A percentile compares a stretch with the other conserved stretches of the same genome.
Conservation (phyloP, 1,140 invertebrate genomes). For the Neomicropteryx cornuta region DNA sequence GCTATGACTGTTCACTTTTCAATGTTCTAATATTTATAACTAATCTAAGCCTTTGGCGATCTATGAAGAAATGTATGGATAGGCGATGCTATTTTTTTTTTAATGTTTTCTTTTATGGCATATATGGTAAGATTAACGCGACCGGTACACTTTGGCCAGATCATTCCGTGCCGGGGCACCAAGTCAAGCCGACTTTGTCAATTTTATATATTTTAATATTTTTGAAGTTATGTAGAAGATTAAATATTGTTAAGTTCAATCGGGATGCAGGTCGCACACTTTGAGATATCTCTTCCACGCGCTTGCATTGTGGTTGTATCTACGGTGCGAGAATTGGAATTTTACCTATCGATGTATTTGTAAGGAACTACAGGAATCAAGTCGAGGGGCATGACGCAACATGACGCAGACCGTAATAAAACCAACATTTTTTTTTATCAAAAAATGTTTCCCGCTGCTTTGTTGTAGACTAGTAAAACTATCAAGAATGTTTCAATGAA, state of each 20-base stretch:
- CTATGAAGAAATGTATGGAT: neutral
- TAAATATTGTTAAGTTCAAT: too few species aligned
- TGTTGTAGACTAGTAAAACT: too few species aligned
- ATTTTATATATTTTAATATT: too few species aligned
- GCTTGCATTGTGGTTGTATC: neutral
- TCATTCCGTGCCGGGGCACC: conserved; percentile 13
- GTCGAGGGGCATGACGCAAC: too few species aligned
- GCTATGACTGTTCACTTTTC: conserved; percentile 1
- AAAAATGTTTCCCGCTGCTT: too few species aligned
- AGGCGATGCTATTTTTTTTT: conserved; percentile 3
- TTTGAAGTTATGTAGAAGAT: too few species aligned
- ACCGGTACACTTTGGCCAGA: conserved; percentile 13
- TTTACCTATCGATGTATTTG: neutral
- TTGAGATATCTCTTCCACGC: neutral
- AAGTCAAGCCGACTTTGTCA: neutral
- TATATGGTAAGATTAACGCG: conserved; percentile 1
- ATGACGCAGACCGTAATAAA: too few species aligned
- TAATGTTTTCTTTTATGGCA: conserved; percentile 5
- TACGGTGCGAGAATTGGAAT: neutral
- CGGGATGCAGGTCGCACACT: neutral
- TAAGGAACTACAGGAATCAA: neutral
- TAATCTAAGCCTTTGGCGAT: conserved; percentile 1
- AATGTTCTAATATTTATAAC: conserved; percentile 1
- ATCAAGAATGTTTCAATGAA: too few species aligned
- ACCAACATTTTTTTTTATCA: too few species aligned